Percentiles rank a stretch among this genome's conserved stretches.
Conservation (phyloP, 2,888 invertebrate species). For the Callyntrura sp. region DNA sequence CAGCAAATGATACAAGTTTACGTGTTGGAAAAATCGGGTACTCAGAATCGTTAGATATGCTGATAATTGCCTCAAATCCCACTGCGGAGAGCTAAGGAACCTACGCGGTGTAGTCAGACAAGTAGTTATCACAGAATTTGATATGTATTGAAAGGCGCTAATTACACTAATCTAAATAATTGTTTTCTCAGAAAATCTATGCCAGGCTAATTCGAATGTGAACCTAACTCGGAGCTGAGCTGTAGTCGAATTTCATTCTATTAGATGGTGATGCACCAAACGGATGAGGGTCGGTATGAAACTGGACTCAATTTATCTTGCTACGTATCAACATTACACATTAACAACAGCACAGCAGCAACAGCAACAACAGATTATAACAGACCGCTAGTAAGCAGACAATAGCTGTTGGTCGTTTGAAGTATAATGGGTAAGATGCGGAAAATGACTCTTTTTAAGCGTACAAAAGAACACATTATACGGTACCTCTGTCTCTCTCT, state of each 20-base stretch:
- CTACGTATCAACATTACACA: background rate
- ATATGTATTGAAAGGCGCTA: constrained; percentile 8
- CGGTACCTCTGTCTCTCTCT: background rate
- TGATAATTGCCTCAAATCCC: background rate
- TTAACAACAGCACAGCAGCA: too few relatives aligned
- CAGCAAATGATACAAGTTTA: constrained; percentile 18
- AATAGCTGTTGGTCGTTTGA: background rate
- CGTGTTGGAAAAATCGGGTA: background rate
- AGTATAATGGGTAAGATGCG: background rate
- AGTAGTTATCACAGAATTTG: background rate
- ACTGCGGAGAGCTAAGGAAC: background rate
- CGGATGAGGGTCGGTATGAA: constrained; percentile 9
- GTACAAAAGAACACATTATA: constrained; percentile 14
- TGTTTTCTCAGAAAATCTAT: constrained; percentile 1
- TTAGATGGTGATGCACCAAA: background rate
- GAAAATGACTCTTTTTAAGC: constrained; percentile 11
- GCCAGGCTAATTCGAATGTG: background rate
- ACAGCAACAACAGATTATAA: background rate
- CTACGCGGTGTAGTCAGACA: too few relatives aligned
- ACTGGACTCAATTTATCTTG: constrained; percentile 46
- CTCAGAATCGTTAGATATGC: background rate
- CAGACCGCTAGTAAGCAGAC: background rate
- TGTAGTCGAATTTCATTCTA: background rate
- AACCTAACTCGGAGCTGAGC: too few relatives aligned
- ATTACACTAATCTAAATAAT: constrained; percentile 30